A percentile compares a stretch with the other conserved stretches of the same genome.
phyloP scores from a whole-genome alignment of 92 coral and sea anemone genomes.

The Micromussa lordhowensis region DNA sequence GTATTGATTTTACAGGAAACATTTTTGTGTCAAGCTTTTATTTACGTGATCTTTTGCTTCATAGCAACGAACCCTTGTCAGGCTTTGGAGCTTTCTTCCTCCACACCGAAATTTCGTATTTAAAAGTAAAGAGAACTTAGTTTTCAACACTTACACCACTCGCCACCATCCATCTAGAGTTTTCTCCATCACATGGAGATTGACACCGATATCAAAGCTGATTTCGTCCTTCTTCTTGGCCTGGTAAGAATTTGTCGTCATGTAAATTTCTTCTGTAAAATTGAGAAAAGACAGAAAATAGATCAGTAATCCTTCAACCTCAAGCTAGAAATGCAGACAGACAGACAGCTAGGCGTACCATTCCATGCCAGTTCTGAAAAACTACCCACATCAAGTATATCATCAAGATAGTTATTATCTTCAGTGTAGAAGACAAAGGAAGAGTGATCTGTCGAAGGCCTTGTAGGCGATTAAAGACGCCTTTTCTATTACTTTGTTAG shows the following conservation, averaged over 20 bases:
- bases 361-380: not conserved
- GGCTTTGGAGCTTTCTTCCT: not conserved
- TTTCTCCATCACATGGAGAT: constrained; percentile 59
- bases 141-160: constrained; percentile 61
- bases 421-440: not conserved
- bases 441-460: not conserved
- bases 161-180: constrained; percentile 73
- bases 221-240: constrained; percentile 60
- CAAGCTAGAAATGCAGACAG: not conserved
- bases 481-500: not conserved
- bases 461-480: not conserved
- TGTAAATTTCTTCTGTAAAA: constrained; percentile 55
- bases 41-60: too few species aligned
- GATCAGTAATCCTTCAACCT: not conserved
- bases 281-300: not conserved
- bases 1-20: not conserved
- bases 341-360: too few species aligned
- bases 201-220: constrained; percentile 68
- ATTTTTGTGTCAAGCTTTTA: too few species aligned
- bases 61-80: not conserved
- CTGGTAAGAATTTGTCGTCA: constrained; percentile 49
- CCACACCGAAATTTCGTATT: too few species aligned
- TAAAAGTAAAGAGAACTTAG: not conserved
- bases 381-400: not conserved
- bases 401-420: not conserved